Conservation (phyloP, 2,113 vertebrate species). For the Apteryx owenii region DNA sequence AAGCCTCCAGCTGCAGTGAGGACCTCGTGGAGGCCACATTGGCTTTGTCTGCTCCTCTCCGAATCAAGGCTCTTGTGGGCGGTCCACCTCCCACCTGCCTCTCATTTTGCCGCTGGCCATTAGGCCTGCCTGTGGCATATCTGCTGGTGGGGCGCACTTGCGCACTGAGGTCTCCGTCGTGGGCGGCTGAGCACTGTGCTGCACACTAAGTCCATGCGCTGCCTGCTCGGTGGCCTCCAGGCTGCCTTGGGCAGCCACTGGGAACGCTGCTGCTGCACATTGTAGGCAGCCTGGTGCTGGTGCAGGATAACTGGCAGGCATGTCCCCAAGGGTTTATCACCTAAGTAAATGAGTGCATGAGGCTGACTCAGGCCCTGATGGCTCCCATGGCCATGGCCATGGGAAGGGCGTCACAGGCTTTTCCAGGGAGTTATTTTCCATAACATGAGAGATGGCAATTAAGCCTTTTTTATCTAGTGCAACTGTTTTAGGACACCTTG, state of each 20-base stretch:
- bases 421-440: background rate
- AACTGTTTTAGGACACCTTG: background rate
- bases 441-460: background rate
- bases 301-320: background rate
- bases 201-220: rapidly evolving
- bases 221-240: background rate
- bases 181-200: background rate
- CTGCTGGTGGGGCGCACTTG: background rate
- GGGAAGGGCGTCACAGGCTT: background rate
- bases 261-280: background rate
- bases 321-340: rapidly evolving
- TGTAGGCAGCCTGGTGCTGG: background rate
- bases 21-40: rapidly evolving
- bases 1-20: background rate
- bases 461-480: background rate
- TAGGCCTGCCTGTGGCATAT: rapidly evolving
- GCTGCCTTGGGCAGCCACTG: background rate
- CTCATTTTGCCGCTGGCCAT: no score
- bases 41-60: background rate
- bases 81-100: no score
- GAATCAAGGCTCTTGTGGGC: background rate
- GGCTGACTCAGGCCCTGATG: background rate
- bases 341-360: rapidly evolving
- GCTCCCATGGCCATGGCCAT: background rate
- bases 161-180: background rate